These are phyloP conservation scores for Ciona savignyi DNA, from an alignment of 23 tunicate species.

Conservation along the genomic window DNA sequence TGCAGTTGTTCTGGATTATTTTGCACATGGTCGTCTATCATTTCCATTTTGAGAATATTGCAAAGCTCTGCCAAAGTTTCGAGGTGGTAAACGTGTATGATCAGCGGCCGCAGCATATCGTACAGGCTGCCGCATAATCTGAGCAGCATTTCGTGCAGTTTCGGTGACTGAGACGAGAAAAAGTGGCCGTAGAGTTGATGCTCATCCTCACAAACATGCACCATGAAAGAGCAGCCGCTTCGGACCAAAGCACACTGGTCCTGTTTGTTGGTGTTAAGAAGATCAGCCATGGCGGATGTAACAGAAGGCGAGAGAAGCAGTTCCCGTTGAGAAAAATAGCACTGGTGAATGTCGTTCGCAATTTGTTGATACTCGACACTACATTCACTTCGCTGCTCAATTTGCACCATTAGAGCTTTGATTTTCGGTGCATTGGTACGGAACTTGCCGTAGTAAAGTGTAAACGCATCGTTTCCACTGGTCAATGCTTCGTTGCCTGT, in stretches of 20 bases:
- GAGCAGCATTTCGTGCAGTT: conserved; percentile 89
- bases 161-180: conserved; percentile 49
- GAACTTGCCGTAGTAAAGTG: conserved; percentile 95
- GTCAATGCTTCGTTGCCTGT: not conserved
- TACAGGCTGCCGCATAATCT: conserved; percentile 85
- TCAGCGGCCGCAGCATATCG: conserved; percentile 91
- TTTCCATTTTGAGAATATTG: conserved; percentile 88
- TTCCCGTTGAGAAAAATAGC: conserved; percentile 89
- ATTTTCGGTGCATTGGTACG: conserved; percentile 98
- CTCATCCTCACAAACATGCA: conserved; percentile 99
- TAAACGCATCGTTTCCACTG: conserved; percentile 76
- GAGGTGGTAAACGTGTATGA: conserved; percentile 94
- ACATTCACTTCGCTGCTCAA: conserved; percentile 49
- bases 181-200: conserved; percentile 94
- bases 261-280: conserved; percentile 54
- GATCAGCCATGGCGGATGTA: conserved; percentile 73
- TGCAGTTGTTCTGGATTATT: conserved; percentile 87
- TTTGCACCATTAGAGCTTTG: conserved; percentile 68
- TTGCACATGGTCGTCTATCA: conserved; percentile 97
- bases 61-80: conserved; percentile 99
- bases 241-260: conserved; percentile 97
- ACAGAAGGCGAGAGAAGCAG: conserved; percentile 87
- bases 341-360: conserved; percentile 75
- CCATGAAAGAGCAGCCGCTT: conserved; percentile 97
- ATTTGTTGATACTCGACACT: conserved; percentile 55